Conservation (phyloP, 2,888 invertebrate genomes). For the Cheilosia vulpina region DNA sequence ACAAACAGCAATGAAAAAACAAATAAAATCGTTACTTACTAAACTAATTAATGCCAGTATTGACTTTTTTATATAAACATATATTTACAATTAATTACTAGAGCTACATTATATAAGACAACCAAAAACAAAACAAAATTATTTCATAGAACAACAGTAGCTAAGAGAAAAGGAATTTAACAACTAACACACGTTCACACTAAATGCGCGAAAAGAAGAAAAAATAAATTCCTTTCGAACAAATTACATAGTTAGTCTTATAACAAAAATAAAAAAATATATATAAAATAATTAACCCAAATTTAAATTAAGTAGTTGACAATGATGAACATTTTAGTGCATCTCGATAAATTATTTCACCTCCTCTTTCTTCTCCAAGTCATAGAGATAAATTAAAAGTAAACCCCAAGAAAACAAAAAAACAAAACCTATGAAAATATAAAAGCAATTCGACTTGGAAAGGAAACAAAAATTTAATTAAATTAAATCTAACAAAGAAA, state of each 20-base stretch:
- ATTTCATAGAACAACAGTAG: slow-evolving; percentile 36
- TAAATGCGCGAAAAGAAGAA: slow-evolving; percentile 52
- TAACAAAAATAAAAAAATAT: slow-evolving; percentile 48
- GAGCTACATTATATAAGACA: slow-evolving; percentile 21
- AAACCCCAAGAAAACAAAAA: background rate
- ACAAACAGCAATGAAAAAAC: slow-evolving; percentile 37
- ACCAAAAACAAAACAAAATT: slow-evolving; percentile 28
- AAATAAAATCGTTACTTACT: slow-evolving; percentile 63
- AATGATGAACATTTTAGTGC: slow-evolving; percentile 70
- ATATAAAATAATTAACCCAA: slow-evolving; percentile 70
- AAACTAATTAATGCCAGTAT: slow-evolving; percentile 71
- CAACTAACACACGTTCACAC: slow-evolving; percentile 64
- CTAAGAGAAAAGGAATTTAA: slow-evolving; percentile 58
- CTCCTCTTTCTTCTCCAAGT: slow-evolving; percentile 73
- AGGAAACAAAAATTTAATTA: slow-evolving; percentile 45
- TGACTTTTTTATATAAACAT: slow-evolving; percentile 70
- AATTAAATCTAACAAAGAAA: slow-evolving; percentile 57
- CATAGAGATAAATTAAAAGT: slow-evolving; percentile 55
- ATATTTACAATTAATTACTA: slow-evolving; percentile 69
- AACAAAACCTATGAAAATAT: slow-evolving; percentile 44
- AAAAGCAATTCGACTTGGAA: slow-evolving; percentile 74
- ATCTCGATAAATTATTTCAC: slow-evolving; percentile 70
- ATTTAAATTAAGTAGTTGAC: slow-evolving; percentile 74
- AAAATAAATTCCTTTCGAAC: slow-evolving; percentile 49
- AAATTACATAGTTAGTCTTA: slow-evolving; percentile 69